Evolutionary conservation across 2,113 vertebrate genomes (phyloP), one percentile per base, ranked within the genome.

Genomic region (Motacilla alba): DNA sequence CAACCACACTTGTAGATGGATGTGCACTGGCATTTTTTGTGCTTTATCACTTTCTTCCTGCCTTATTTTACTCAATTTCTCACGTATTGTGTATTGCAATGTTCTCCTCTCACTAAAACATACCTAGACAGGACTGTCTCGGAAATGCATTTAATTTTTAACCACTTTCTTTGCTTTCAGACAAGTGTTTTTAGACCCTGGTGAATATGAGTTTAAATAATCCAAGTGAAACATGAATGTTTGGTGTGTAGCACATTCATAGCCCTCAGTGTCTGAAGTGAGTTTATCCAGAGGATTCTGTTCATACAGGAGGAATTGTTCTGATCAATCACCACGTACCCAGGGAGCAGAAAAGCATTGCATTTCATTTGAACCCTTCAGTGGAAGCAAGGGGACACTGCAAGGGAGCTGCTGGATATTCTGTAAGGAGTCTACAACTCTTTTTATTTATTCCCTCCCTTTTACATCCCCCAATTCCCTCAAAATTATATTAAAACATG

Each of bases 241-340:
- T 88, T 64, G 91, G 83, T 94, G 83, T 91, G 59, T 7, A 24
- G 75, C 63, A 85, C 63, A 58, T 86, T 93, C 96, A 76, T 13
- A 96, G 89, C 85, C 91, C 78, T 90, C 66, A 33, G 90, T 88
- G 68, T 74, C 62, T 94, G 89, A 83, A 94, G 88, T 62, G 58
- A 92, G 85, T 93, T 97, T 96, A 94, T 96, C 94, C 44, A 10
- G 91, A 97, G 91, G 90, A 63, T 95, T 95, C 96, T 95, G 63
- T 89, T 96, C 93, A 93, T 87, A 69, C 64, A 87, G 67, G 89
- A 95, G 94, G 96, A 98, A 97, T 96, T 97, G 96, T 89, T 96
- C 35, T 87, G 96, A 96, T 95, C 97, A 91, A 91, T 97, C 97
- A 93, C 78, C 3, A 12, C 9, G 0, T 14, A 58, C 75, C 44